These are phyloP conservation scores for Paracentrotus lividus DNA, from an alignment of 53 echinoderm and acorn worm genomes.

Conservation along the genomic window DNA sequence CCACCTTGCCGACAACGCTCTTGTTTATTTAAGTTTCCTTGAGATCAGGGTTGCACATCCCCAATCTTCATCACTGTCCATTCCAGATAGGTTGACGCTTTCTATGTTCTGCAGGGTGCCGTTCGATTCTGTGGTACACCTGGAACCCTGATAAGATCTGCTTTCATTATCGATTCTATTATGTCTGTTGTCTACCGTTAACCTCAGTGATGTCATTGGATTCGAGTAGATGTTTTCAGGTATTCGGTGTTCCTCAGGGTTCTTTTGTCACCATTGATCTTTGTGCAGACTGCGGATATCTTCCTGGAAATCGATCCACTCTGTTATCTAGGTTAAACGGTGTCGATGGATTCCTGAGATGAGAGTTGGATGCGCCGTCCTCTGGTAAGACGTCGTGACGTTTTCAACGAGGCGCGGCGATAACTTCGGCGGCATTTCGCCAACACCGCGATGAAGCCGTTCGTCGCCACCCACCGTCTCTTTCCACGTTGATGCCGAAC, in stretches of 20 bases:
- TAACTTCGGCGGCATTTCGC: conserved; percentile 27
- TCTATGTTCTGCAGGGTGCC: background rate
- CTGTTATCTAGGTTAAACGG: background rate
- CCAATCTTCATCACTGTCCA: background rate
- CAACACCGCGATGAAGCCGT: background rate
- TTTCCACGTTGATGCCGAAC: background rate
- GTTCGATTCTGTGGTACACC: background rate
- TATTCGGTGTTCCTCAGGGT: background rate
- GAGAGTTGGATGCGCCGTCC: background rate
- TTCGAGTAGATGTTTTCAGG: background rate
- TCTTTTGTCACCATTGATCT: background rate
- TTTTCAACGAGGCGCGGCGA: background rate
- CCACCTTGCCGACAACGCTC: background rate
- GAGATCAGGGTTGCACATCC: background rate
- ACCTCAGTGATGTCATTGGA: background rate
- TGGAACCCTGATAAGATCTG: background rate
- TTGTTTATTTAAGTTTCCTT: background rate
- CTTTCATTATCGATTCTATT: background rate
- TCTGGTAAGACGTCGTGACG: background rate
- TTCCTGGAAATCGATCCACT: background rate
- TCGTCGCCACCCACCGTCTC: background rate
- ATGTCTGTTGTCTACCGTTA: background rate
- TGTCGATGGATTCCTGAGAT: background rate
- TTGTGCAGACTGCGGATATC: background rate
- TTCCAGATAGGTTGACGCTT: no score